Evolutionary conservation across 2,888 invertebrate genomes (phyloP).

Genomic region (Hypolimnas misippus): DNA sequence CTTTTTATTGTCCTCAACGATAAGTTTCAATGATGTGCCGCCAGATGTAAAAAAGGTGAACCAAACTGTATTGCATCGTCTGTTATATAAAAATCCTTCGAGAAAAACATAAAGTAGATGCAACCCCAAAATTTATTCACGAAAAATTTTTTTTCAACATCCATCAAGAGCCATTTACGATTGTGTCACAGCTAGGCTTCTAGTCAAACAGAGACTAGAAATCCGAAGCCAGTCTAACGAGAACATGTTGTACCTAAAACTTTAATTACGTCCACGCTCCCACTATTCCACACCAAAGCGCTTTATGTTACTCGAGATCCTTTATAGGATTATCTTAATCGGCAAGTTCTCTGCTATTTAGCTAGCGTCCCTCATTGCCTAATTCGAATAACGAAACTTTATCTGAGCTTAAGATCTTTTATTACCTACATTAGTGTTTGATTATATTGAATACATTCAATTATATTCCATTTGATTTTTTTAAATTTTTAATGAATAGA

Average conservation of each 20-base stretch:
- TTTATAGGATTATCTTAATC: slow-evolving; percentile 38
- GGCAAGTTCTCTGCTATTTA: slow-evolving; percentile 34
- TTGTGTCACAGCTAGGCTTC: background rate
- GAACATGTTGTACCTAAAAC: slow-evolving; percentile 28
- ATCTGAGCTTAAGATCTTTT: slow-evolving; percentile 25
- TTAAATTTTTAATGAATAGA: no score
- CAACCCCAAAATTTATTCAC: no score
- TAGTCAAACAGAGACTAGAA: slow-evolving; percentile 9
- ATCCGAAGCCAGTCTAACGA: slow-evolving; percentile 20
- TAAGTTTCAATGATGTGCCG: no score
- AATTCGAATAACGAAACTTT: slow-evolving; percentile 28
- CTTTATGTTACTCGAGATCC: slow-evolving; percentile 34
- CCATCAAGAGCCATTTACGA: background rate
- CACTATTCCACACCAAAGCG: slow-evolving; percentile 33
- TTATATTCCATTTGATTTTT: no score
- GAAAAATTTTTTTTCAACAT: no score
- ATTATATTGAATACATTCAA: no score
- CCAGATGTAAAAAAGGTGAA: no score
- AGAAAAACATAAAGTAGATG: no score
- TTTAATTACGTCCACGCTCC: slow-evolving; percentile 33
- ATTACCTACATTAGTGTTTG: no score
- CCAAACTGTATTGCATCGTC: no score
- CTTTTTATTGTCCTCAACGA: no score
- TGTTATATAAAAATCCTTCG: no score
- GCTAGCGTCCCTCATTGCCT: slow-evolving; percentile 24